Conservation (phyloP, 2,888 invertebrate species). For the Parelbella ahira region DNA sequence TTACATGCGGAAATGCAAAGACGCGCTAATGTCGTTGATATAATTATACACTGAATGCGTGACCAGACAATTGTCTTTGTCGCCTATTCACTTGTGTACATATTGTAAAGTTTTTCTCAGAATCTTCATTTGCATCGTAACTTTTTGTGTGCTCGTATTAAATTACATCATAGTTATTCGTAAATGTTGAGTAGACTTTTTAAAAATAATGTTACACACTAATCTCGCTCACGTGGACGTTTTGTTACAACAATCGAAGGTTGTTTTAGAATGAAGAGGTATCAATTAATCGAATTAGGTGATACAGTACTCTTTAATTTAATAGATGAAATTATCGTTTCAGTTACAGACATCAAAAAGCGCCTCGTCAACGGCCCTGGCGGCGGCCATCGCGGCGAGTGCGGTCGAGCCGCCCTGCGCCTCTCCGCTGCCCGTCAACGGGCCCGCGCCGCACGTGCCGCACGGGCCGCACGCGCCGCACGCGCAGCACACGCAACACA, state of each 20-base stretch:
- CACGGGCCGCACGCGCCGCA: constrained; percentile 34
- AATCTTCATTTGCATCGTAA: no score
- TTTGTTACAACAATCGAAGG: no score
- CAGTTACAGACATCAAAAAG: constrained; percentile 48
- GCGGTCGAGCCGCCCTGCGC: constrained; percentile 42
- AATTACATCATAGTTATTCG: no score
- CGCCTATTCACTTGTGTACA: no score
- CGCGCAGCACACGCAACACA: constrained; percentile 31
- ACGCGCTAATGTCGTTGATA: constrained; percentile 6
- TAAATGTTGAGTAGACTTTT: no score
- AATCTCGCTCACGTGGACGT: no score
- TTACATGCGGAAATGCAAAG: neutral
- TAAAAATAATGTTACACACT: no score
- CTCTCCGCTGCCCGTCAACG: constrained; percentile 66
- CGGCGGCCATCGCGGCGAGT: constrained; percentile 42
- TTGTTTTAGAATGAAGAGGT: no score
- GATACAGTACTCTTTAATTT: no score
- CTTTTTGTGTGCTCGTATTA: no score
- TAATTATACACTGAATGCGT: constrained; percentile 1
- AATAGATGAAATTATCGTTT: neutral
- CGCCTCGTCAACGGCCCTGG: constrained; percentile 46
- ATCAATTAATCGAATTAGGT: no score
- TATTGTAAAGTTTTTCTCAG: no score
- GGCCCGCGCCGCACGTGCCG: constrained; percentile 50
- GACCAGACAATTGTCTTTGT: neutral